A percentile compares a stretch with the other conserved stretches of the same genome.
These are phyloP conservation scores for Valencia hispanica DNA, from an alignment of 2,797 vertebrate species.

Conservation along the genomic window DNA sequence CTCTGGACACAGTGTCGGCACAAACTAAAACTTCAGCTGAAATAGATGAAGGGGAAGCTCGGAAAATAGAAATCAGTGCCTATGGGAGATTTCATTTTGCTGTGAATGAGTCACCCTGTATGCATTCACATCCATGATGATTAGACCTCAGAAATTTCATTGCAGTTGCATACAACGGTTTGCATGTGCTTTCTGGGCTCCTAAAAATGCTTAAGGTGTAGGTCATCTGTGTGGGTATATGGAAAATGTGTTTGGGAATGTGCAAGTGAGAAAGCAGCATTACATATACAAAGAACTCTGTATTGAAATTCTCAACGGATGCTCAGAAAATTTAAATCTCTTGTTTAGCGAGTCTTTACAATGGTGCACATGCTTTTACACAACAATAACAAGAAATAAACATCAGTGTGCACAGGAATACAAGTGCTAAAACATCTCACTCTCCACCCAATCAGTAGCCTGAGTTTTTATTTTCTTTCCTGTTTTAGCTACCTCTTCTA, in stretches of 20 bases:
- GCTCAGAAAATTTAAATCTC: slow-evolving; percentile 20
- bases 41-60: slow-evolving; percentile 39
- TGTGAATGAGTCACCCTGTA: slow-evolving; percentile 55
- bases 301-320: slow-evolving; percentile 1
- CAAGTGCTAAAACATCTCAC: slow-evolving; percentile 40
- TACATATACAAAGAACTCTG: slow-evolving; percentile 25
- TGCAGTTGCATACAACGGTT: slow-evolving; percentile 32
- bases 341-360: slow-evolving; percentile 14
- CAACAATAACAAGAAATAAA: slow-evolving; percentile 10
- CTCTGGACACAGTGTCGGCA: slow-evolving; percentile 34
- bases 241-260: slow-evolving; percentile 37
- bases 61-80: slow-evolving; percentile 51
- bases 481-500: slow-evolving; percentile 35
- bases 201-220: slow-evolving; percentile 16
- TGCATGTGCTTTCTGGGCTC: slow-evolving; percentile 19
- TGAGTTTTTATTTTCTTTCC: slow-evolving; percentile 60
- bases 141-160: slow-evolving; percentile 12
- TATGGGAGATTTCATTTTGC: slow-evolving; percentile 46
- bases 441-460: slow-evolving; percentile 55
- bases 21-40: slow-evolving; percentile 47
- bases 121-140: slow-evolving; percentile 37
- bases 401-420: slow-evolving; percentile 25
- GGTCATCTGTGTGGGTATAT: slow-evolving; percentile 36
- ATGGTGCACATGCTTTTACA: slow-evolving; percentile 13
- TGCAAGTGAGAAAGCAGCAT: slow-evolving; percentile 15